Evolutionary conservation across 1,140 invertebrate genomes (phyloP), one percentile per base, ranked within the genome.

Genomic region (Andrena cerasifolii): DNA sequence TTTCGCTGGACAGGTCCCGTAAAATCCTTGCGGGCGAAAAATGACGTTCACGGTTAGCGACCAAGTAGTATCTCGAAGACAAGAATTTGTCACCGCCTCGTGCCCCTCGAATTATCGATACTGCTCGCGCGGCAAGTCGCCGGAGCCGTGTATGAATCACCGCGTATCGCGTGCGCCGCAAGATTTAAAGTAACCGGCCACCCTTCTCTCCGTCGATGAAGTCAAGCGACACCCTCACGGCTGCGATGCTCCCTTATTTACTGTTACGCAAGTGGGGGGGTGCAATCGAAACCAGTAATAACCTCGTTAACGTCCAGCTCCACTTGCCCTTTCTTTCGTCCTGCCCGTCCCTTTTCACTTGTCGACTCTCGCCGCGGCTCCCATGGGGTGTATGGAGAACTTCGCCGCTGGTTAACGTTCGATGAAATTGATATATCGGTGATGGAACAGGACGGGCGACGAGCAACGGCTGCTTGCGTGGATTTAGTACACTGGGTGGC

Each of bases 381-480:
- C 79, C 79, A 62, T n/a, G 81, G 79, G 84, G 70, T 59, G 26
- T 31, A 49, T 31, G 36, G 61, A 61, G 66, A 67, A 59, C 51
- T 70, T 79, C 33, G 33, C 68, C 26, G 49, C 33, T 43, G 53
- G 58, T 78, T 79, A 80, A 51, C 62, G 53, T 83, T 76, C 73
- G 58, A 84, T 49, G 71, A 80, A 87, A 90, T 90, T 90, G 90
- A 90, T 90, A 88, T 86, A 89, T 91, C 65, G 77, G 65, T 40
- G 47, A 49, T 16, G 45, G 18, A 58, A 31, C 36, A 26, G 28
- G 49, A 65, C 49, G 51, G 58, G 14, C 10, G 45, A 36, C 16
- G 45, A 33, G 67, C 16, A 58, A 51, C 31, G 18, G 43, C 18
- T 6, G 49, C 24, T 21, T 61, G 43, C 16, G 33, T 26, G 31